phyloP scores from a whole-genome alignment of 2,888 invertebrate genomes.

The Agrochola macilenta region DNA sequence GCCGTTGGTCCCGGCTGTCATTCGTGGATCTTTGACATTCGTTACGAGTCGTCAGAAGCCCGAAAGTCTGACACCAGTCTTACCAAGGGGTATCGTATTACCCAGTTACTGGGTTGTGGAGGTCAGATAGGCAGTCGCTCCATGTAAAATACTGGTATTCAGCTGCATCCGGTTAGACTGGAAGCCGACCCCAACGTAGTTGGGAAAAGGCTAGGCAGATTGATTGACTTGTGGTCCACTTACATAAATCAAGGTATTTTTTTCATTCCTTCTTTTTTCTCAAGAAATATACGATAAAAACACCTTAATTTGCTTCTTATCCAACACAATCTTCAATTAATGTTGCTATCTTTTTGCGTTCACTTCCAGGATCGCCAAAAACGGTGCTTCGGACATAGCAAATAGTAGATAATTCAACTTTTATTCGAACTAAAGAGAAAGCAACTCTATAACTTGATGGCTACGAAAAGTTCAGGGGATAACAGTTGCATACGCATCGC shows the following conservation, averaged over 20 bases:
- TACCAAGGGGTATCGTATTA: too few relatives aligned
- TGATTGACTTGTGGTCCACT: too few relatives aligned
- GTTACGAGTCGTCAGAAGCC: too few relatives aligned
- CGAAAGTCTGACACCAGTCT: too few relatives aligned
- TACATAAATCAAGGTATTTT: neutral
- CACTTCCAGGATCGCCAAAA: neutral
- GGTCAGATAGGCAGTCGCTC: too few relatives aligned
- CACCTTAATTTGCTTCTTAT: neutral
- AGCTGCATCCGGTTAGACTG: too few relatives aligned
- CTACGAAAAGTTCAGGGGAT: neutral
- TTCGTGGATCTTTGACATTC: too few relatives aligned
- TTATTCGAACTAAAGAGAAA: neutral
- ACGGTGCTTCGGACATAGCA: neutral
- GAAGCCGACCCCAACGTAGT: too few relatives aligned
- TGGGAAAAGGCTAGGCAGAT: too few relatives aligned
- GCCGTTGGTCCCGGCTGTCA: too few relatives aligned
- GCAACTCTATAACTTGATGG: neutral
- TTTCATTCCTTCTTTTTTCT: neutral
- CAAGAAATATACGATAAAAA: neutral
- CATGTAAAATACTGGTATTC: too few relatives aligned
- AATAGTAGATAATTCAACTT: neutral
- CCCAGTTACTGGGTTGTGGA: too few relatives aligned
- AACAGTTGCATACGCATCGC: neutral
- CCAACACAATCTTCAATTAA: neutral
- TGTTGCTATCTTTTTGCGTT: neutral